Evolutionary conservation across 2,797 vertebrate species (phyloP), one percentile per base, ranked within the genome.

Genomic region (Myotis pilosus): DNA sequence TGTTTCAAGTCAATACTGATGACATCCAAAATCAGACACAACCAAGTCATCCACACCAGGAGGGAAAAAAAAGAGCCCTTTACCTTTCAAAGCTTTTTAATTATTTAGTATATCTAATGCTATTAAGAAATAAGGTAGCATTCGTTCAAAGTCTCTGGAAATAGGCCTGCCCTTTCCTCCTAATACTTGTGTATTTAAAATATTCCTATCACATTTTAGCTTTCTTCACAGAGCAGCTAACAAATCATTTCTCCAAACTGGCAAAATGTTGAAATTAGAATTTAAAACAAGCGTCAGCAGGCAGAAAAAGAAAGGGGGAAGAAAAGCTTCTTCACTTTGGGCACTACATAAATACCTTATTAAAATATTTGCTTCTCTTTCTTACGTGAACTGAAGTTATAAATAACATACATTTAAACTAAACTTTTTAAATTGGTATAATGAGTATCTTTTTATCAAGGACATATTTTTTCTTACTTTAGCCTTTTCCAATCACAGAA

Each of bases 1-100:
- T 60, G 20, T 89, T 66, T 94, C 92, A 91, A 87, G 36, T 89
- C 66, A 89, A 88, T 69, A 87, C 25, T 10, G 79, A 71, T 95
- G 72, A 93, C n/a, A 72, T 62, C 13, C 91, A 95, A 97, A 96
- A 0, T 25, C 47, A 2, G 15, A 92, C 51, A 15, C 25, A 72
- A 87, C 0, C 25, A 87, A 80, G 87, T 64, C 36, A 95, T 72
- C 33, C n/a, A 81, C 15, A 93, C 36, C 1, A 0, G 53, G 49
- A 1, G 81, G 76, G 94, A 95, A 51, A 84, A 28, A 81, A 64
- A 92, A 62, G 25, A 49, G 30, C 5, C 72, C 81, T 86, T 53
- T 95, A 69, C 87, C 74, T 88, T 95, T 92, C 68, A 96, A 96
- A 91, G n/a, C 19, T 78, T 94, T 95, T 74, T 74, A 96, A 90